phyloP scores from a whole-genome alignment of 2,888 invertebrate species.

The Conchocele bisecta region DNA sequence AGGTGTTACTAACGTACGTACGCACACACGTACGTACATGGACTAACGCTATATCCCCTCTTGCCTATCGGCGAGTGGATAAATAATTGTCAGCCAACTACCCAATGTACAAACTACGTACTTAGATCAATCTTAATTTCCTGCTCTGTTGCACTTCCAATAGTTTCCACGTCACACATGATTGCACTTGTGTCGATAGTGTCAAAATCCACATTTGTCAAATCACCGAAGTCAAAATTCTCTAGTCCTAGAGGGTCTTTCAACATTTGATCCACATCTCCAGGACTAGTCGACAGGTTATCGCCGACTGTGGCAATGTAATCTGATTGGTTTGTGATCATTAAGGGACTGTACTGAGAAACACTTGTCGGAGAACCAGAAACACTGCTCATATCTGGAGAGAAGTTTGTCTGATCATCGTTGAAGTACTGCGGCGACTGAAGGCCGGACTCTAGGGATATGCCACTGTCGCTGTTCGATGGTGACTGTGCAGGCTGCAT shows the following conservation, averaged over 20 bases:
- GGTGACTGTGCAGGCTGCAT: slow-evolving; percentile 70
- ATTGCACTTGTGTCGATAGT: slow-evolving; percentile 56
- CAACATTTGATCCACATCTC: slow-evolving; percentile 9
- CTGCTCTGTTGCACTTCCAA: slow-evolving; percentile 27
- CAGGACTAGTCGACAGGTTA: slow-evolving; percentile 42
- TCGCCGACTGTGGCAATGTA: slow-evolving; percentile 26
- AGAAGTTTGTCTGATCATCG: slow-evolving; percentile 43
- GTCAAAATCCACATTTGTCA: slow-evolving; percentile 52
- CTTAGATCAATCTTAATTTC: slow-evolving; percentile 57
- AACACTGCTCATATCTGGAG: slow-evolving; percentile 47
- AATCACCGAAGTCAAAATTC: slow-evolving; percentile 65
- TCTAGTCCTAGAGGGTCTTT: slow-evolving; percentile 59
- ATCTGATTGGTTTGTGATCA: slow-evolving; percentile 33
- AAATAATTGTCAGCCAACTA: too few relatives aligned
- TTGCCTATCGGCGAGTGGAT: too few relatives aligned
- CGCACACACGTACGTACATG: too few relatives aligned
- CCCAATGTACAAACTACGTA: slow-evolving; percentile 12
- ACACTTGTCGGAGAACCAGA: slow-evolving; percentile 59
- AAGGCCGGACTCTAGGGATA: slow-evolving; percentile 68
- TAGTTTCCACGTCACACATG: slow-evolving; percentile 9
- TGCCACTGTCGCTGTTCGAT: slow-evolving; percentile 75
- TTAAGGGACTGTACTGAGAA: slow-evolving; percentile 35
- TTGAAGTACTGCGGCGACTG: slow-evolving; percentile 57
- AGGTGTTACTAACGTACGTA: too few relatives aligned
- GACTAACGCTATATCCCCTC: too few relatives aligned